Evolutionary conservation across 30 jellyfish, hydroid and myxozoan species (phyloP).

Genomic region (Turritopsis dohrnii): DNA sequence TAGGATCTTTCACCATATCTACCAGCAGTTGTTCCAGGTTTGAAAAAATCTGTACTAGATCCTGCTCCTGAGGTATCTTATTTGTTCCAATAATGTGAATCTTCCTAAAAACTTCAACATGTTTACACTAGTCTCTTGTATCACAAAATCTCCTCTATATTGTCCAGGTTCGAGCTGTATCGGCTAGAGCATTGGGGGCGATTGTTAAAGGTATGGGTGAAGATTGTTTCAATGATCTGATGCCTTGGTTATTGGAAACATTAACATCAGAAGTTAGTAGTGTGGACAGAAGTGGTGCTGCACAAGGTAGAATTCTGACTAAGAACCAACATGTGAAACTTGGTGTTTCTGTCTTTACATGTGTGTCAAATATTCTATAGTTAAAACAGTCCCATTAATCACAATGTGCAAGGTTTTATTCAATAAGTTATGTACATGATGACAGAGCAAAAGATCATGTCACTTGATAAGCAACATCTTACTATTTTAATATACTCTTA

Average conservation of each 20-base stretch:
- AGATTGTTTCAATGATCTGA: constrained; percentile 81
- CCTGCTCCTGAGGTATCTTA: constrained; percentile 90
- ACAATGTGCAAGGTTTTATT: too few relatives aligned
- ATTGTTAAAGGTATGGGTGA: constrained; percentile 98
- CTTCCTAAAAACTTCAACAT: too few relatives aligned
- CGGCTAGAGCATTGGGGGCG: constrained; percentile 98
- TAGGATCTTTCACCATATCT: constrained; percentile 95
- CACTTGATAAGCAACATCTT: too few relatives aligned
- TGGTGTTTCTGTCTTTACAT: too few relatives aligned
- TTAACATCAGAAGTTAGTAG: constrained; percentile 96
- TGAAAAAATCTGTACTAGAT: constrained; percentile 81
- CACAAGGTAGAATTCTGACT: constrained; percentile 80
- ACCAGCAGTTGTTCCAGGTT: constrained; percentile 98
- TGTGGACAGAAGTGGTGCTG: constrained; percentile 98
- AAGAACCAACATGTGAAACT: too few relatives aligned
- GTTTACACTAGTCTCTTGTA: too few relatives aligned
- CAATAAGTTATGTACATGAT: too few relatives aligned
- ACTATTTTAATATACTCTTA: too few relatives aligned
- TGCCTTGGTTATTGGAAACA: constrained; percentile 97
- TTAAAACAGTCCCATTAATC: too few relatives aligned
- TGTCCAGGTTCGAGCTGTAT: constrained; percentile 80
- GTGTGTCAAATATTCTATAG: too few relatives aligned
- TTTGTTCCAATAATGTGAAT: too few relatives aligned
- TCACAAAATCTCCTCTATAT: background rate
- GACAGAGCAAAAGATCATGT: too few relatives aligned